A percentile compares a stretch with the other conserved stretches of the same genome.
Evolutionary conservation across 2,113 vertebrate species (phyloP).

Genomic region (Odontophorus gujanensis): DNA sequence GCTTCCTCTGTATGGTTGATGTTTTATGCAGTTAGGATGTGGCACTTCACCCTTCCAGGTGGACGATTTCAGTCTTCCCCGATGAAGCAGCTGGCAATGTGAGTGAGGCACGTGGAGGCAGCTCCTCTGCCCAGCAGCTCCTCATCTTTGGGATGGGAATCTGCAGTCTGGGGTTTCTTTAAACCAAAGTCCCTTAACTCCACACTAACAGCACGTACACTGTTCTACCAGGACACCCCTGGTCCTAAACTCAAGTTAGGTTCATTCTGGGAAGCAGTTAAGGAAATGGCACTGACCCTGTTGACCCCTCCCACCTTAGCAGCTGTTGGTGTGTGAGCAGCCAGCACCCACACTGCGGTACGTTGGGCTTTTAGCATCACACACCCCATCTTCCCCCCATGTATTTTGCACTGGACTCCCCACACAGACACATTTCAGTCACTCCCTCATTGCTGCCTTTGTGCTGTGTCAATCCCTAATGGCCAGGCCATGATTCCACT

Average conservation of each 20-base stretch:
- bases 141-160: not conserved
- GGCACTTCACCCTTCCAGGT: not conserved
- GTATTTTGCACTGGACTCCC: constrained; percentile 73
- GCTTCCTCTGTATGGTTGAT: not conserved
- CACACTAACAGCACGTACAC: accelerated
- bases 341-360: not conserved
- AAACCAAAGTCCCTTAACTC: constrained; percentile 46
- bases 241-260: not conserved
- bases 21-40: not conserved
- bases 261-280: not conserved
- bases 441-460: constrained; percentile 44
- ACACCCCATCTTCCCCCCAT: constrained; percentile 5
- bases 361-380: not conserved
- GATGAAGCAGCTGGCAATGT: not conserved
- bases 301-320: no score
- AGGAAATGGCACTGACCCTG: not conserved
- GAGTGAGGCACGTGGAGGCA: not conserved
- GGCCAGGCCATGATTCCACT: constrained; percentile 30
- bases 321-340: not conserved
- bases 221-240: not conserved
- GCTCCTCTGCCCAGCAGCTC: not conserved
- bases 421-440: constrained; percentile 56
- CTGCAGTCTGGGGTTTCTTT: not conserved
- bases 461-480: constrained; percentile 25
- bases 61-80: not conserved